Evolutionary conservation across 2,888 invertebrate genomes (phyloP).

Genomic region (Athripsodes cinereus): DNA sequence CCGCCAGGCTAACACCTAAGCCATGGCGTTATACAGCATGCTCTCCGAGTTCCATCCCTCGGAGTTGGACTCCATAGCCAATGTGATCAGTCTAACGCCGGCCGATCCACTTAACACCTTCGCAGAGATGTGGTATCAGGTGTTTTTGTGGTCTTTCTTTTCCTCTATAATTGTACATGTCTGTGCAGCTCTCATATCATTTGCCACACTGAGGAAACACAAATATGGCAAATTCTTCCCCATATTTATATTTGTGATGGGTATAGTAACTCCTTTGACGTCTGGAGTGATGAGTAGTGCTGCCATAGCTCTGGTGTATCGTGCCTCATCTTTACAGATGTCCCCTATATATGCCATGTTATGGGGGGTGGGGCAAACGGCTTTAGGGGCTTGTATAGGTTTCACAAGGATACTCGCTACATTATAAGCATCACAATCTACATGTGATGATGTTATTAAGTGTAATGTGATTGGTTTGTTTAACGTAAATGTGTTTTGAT

Average conservation of each 20-base stretch:
- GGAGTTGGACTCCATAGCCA: constrained; percentile 62
- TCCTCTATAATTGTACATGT: constrained; percentile 91
- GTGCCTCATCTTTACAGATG: constrained; percentile 85
- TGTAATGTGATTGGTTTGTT: no score
- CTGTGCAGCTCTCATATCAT: constrained; percentile 85
- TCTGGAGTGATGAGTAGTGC: constrained; percentile 88
- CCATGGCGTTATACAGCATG: constrained; percentile 49
- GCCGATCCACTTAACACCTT: constrained; percentile 63
- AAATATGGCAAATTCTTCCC: constrained; percentile 94
- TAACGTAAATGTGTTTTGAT: no score
- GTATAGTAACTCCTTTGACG: constrained; percentile 80
- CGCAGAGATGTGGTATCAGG: constrained; percentile 95
- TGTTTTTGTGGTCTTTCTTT: constrained; percentile 92
- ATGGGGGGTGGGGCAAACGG: constrained; percentile 93
- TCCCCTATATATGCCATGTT: constrained; percentile 85
- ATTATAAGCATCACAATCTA: constrained; percentile 53
- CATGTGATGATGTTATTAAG: no score
- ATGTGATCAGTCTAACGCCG: constrained; percentile 62
- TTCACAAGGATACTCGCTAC: constrained; percentile 92
- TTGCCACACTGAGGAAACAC: constrained; percentile 87
- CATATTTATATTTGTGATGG: constrained; percentile 80
- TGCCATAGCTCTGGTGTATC: constrained; percentile 88
- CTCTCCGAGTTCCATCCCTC: constrained; percentile 51
- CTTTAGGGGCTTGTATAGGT: constrained; percentile 82
- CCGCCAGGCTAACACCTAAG: no score